Conservation (phyloP, 2,888 invertebrate species). For the Phrixothrix hirtus region DNA sequence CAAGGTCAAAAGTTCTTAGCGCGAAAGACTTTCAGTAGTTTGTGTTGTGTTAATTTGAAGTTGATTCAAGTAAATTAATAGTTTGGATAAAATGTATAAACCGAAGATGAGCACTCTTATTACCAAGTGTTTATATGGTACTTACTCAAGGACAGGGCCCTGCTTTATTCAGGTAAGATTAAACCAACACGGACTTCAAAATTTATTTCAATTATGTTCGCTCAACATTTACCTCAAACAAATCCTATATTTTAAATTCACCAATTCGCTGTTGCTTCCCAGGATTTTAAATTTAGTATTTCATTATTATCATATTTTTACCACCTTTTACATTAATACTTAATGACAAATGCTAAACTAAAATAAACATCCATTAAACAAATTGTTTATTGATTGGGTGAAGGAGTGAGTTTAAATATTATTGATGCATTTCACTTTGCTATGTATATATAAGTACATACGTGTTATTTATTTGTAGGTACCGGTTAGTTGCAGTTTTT, state of each 20-base stretch:
- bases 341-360: neutral
- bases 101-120: conserved; percentile 52
- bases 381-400: neutral
- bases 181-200: conserved; percentile 52
- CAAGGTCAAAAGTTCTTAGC: conserved; percentile 43
- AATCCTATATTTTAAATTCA: neutral
- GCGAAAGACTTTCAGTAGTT: conserved; percentile 55
- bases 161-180: conserved; percentile 56
- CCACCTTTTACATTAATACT: neutral
- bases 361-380: neutral
- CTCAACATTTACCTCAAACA: neutral
- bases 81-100: conserved; percentile 47
- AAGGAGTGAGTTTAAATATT: too few species aligned
- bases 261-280: conserved; percentile 5
- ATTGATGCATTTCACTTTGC: too few species aligned
- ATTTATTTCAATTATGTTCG: conserved; percentile 38
- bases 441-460: too few species aligned
- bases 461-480: too few species aligned
- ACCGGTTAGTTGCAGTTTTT: too few species aligned
- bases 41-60: conserved; percentile 53
- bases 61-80: conserved; percentile 44
- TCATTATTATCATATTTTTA: too few species aligned
- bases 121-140: conserved; percentile 55
- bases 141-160: conserved; percentile 49
- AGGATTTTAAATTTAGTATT: neutral